Percentiles rank a stretch among this genome's conserved stretches.
Evolutionary conservation across 2,888 invertebrate species (phyloP).

Genomic region (Callinectes sapidus): DNA sequence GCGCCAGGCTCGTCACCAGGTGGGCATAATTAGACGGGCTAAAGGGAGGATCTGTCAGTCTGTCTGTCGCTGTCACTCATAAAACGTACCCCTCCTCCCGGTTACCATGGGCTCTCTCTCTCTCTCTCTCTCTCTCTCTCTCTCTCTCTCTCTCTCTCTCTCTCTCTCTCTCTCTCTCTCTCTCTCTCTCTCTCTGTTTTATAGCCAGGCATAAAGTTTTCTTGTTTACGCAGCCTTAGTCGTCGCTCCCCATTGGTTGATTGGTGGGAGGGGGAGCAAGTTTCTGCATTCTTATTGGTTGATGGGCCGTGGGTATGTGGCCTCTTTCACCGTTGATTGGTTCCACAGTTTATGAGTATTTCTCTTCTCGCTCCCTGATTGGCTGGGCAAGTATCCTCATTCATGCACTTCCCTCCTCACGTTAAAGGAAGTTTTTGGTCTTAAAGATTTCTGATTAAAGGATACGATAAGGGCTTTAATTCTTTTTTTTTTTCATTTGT

Average conservation of each 20-base stretch:
- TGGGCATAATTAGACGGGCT: conserved; percentile 44
- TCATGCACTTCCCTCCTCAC: neutral
- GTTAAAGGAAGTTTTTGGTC: neutral
- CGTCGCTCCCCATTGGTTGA: neutral
- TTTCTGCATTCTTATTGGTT: conserved; percentile 28
- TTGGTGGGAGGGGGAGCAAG: neutral
- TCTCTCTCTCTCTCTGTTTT: neutral
- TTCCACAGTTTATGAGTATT: neutral
- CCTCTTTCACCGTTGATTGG: neutral
- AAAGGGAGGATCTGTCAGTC: conserved; percentile 34
- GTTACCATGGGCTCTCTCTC: neutral
- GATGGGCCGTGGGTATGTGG: neutral
- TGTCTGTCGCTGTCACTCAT: conserved; percentile 42
- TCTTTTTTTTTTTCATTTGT: neutral
- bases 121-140: conserved; percentile 54
- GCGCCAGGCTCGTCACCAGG: conserved; percentile 36
- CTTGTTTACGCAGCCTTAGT: neutral
- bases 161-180: conserved; percentile 1
- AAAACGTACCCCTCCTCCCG: neutral
- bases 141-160: conserved; percentile 41
- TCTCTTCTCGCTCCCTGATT: neutral
- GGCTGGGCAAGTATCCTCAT: neutral
- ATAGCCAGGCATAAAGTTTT: conserved; percentile 3
- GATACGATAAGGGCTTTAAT: neutral
- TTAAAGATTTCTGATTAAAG: neutral